Evolutionary conservation across 2,113 vertebrate genomes (phyloP).

Genomic region (Hippocampus abdominalis): DNA sequence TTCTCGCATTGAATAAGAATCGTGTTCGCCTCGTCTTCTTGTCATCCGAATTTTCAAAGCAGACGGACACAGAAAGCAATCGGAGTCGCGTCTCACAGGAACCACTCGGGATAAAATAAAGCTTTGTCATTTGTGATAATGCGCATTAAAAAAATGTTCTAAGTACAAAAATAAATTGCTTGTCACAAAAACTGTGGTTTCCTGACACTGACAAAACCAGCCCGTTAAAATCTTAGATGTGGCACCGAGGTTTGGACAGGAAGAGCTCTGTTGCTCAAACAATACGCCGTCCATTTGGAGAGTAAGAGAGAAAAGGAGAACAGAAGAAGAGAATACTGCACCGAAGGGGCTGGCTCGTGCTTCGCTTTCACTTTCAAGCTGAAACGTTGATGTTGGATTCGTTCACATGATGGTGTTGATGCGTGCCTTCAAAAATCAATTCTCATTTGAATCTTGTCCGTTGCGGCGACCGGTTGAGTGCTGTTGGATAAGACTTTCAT

Average conservation of each 20-base stretch:
- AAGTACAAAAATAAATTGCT: slow-evolving; percentile 73
- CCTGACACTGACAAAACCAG: neutral
- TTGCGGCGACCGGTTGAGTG: neutral
- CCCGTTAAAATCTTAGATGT: slow-evolving; percentile 28
- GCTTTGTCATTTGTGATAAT: slow-evolving; percentile 50
- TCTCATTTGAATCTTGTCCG: neutral
- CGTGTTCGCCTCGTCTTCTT: slow-evolving; percentile 18
- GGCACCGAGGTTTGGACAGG: slow-evolving; percentile 39
- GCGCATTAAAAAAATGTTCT: slow-evolving; percentile 58
- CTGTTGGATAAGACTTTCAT: slow-evolving; percentile 4
- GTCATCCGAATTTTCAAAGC: slow-evolving; percentile 46
- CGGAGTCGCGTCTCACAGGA: slow-evolving; percentile 40
- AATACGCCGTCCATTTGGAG: slow-evolving; percentile 55
- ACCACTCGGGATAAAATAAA: slow-evolving; percentile 53
- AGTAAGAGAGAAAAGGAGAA: slow-evolving; percentile 31
- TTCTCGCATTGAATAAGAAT: slow-evolving; percentile 35
- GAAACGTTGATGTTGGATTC: slow-evolving; percentile 6
- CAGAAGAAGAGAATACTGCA: slow-evolving; percentile 33
- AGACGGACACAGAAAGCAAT: slow-evolving; percentile 54
- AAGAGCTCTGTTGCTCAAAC: slow-evolving; percentile 39
- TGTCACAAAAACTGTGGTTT: slow-evolving; percentile 66
- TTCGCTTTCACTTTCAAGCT: slow-evolving; percentile 12
- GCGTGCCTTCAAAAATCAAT: neutral
- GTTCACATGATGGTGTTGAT: slow-evolving; percentile 3
- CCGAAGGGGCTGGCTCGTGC: neutral